A percentile compares a stretch with the other conserved stretches of the same genome.
phyloP scores from a whole-genome alignment of 2,797 vertebrate genomes.

The Thamnophis elegans region DNA sequence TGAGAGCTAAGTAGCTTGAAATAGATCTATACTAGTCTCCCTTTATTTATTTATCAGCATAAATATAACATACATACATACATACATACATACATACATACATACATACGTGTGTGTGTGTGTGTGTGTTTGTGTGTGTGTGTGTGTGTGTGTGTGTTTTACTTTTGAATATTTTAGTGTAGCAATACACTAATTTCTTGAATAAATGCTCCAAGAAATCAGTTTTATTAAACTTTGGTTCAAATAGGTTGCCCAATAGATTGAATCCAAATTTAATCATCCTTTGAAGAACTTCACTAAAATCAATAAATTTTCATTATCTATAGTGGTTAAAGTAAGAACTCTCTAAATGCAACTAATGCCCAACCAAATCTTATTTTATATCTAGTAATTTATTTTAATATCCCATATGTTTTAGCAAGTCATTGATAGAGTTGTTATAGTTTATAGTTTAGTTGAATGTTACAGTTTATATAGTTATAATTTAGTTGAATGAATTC shows the following conservation, averaged over 20 bases:
- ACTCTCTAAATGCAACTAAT: not conserved
- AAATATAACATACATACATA: too few species aligned
- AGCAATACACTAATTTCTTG: too few species aligned
- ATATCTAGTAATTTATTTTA: not conserved
- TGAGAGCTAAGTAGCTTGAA: too few species aligned
- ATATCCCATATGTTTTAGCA: not conserved
- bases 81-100: too few species aligned
- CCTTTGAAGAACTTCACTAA: not conserved
- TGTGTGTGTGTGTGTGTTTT: too few species aligned
- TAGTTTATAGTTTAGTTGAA: not conserved
- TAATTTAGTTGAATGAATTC: not conserved
- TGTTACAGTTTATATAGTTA: not conserved
- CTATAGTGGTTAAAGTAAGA: not conserved
- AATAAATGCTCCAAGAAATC: too few species aligned
- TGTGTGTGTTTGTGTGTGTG: too few species aligned
- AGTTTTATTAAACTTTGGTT: too few species aligned
- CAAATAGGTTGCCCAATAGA: too few species aligned
- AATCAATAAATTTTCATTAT: not conserved
- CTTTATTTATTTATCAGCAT: too few species aligned
- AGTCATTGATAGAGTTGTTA: not conserved
- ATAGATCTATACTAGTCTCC: too few species aligned
- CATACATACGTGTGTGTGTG: too few species aligned
- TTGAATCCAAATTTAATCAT: not conserved
- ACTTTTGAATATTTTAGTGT: conserved; percentile 28
- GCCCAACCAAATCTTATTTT: not conserved